These are phyloP conservation scores for Cathartes aura DNA, from an alignment of 2,113 vertebrate species.

Conservation along the genomic window DNA sequence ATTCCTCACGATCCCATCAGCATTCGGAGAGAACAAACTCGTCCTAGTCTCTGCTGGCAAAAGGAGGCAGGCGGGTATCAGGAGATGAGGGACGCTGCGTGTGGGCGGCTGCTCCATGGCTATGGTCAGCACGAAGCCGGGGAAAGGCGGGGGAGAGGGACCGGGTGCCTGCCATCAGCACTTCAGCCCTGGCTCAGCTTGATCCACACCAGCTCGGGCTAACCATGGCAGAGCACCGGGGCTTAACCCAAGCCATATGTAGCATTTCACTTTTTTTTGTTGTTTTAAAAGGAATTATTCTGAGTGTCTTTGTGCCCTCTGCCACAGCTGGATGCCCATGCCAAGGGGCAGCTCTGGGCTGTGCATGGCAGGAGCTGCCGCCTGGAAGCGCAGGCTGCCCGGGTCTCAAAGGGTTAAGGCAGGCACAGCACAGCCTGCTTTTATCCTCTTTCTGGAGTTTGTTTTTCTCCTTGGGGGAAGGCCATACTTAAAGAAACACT, in stretches of 20 bases:
- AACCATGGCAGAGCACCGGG: neutral
- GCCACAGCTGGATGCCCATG: neutral
- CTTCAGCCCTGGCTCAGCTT: neutral
- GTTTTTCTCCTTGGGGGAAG: neutral
- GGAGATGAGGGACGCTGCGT: neutral
- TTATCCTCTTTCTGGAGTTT: constrained; percentile 6
- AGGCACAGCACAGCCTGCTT: neutral
- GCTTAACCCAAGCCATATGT: neutral
- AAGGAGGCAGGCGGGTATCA: neutral
- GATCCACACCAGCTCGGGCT: neutral
- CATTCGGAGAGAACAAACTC: neutral
- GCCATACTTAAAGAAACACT: neutral
- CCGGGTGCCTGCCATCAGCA: neutral
- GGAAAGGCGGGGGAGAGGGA: neutral
- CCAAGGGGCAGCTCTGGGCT: neutral
- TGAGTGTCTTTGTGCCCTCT: neutral
- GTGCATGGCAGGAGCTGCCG: accelerated
- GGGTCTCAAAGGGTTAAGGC: neutral
- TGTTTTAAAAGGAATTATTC: neutral
- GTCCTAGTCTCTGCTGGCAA: neutral
- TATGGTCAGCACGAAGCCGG: neutral
- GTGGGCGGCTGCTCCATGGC: neutral
- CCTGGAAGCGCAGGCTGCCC: neutral
- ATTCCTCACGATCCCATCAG: neutral
- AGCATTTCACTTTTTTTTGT: neutral